Base-by-base conservation (phyloP, 2,797 vertebrate species). In the Chaunax sp. region DNA sequence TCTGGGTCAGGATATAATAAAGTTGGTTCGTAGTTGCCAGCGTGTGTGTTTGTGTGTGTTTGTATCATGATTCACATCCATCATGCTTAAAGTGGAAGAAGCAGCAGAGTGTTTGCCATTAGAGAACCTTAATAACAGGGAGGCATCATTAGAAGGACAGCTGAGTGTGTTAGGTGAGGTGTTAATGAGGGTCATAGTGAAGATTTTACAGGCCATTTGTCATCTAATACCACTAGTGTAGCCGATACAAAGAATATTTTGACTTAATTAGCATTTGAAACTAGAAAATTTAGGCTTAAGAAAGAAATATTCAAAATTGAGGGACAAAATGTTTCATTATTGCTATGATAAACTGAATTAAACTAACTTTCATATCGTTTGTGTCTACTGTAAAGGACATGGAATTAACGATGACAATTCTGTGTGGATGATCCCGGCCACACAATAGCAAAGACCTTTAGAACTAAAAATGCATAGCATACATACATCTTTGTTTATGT, bases 1-100 rank as follows among this genome's bases (percentile, higher is more conserved):
- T 82, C 59, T 73, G 60, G 83, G 76, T 75, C 26, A 43, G 77
- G 69, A 72, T 66, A 60, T 51, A 23, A 28, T 64, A 64, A 69
- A 67, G 52, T 41, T 78, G 47, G 56, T 25, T 67, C 2, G 3
- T 56, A 57, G 54, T 40, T 41, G 35, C 43, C 18, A 47, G 6
- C 54, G 20, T 22, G 26, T 52, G 44, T 47, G 37, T 28, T 47
- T 30, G 2, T 51, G 49, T 10, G 22, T 59, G 41, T 45, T 23
- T 54, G 37, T 40, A 28, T 18, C 14, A 11, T 26, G 44, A 64
- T 44, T 44, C 60, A 28, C 54, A 66, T 68, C 43, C 50, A 64
- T 73, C 71, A 69, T 44, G 16, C 26, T 78, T 77, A 30, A 61
- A 75, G 56, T n/a, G 43, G 61, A 62, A 16, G 38, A 30, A 19